Percentiles rank a stretch among this genome's conserved stretches.
Evolutionary conservation across 2,113 vertebrate genomes (phyloP).

Genomic region (Cavia aperea): DNA sequence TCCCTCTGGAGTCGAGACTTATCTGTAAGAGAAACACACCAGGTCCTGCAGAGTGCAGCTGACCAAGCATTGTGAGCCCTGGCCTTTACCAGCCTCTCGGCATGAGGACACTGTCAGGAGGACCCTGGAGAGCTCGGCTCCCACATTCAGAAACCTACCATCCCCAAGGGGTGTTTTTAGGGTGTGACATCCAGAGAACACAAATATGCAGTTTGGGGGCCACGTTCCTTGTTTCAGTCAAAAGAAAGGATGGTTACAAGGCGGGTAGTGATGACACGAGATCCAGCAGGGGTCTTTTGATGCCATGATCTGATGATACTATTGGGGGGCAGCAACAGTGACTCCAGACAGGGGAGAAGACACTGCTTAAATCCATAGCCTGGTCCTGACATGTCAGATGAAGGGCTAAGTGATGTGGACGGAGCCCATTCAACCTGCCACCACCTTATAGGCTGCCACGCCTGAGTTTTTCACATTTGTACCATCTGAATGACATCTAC

Average conservation of each 20-base stretch:
- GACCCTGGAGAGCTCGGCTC: not conserved
- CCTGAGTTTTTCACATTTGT: not conserved
- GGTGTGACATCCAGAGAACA: not conserved
- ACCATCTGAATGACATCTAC: not conserved
- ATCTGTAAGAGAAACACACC: not conserved
- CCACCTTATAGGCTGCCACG: not conserved
- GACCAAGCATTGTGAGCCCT: not conserved
- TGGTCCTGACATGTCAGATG: not conserved
- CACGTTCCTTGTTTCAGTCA: not conserved
- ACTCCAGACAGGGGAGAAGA: not conserved
- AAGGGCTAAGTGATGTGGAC: not conserved
- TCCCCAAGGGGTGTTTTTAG: not conserved
- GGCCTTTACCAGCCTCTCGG: not conserved
- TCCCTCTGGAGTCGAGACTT: not conserved
- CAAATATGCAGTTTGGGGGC: not conserved
- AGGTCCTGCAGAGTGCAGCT: not conserved
- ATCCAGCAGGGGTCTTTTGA: not conserved
- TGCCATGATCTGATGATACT: not conserved
- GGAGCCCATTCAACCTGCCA: not conserved
- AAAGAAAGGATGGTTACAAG: not conserved
- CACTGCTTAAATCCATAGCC: not conserved
- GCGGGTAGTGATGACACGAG: not conserved
- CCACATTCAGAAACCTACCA: not conserved
- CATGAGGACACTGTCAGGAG: not conserved
- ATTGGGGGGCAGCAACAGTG: not conserved